Percentiles rank a stretch among this genome's conserved stretches.
Conservation (phyloP, 1,140 invertebrate genomes). For the Agraylea sexmaculata region DNA sequence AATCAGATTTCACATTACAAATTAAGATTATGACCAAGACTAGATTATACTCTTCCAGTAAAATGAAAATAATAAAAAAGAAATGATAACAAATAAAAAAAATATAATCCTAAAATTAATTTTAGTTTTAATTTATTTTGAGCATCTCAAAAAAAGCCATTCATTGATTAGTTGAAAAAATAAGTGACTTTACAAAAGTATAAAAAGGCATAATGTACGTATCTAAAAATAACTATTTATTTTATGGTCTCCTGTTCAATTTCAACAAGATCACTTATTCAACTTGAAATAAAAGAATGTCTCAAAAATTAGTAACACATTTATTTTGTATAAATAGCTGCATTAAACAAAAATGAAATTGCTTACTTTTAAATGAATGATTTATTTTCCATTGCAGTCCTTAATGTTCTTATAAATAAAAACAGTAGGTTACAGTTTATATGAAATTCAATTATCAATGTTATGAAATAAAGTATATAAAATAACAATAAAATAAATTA, state of each 20-base stretch:
- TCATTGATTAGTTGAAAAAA: constrained; percentile 2
- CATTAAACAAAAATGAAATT: constrained; percentile 1
- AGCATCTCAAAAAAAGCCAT: neutral
- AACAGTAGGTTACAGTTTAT: constrained; percentile 17
- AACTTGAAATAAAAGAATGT: neutral
- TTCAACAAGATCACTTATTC: neutral
- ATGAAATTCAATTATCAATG: constrained; percentile 16
- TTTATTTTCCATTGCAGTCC: constrained; percentile 18
- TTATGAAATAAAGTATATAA: constrained; percentile 20
- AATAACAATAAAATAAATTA: constrained; percentile 18
- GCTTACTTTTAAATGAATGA: constrained; percentile 11
- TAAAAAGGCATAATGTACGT: constrained; percentile 6
- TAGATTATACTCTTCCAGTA: constrained; percentile 21
- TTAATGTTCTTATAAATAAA: constrained; percentile 10
- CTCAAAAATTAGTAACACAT: neutral
- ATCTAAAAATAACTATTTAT: neutral
- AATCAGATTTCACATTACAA: constrained; percentile 8
- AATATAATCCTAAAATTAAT: constrained; percentile 3
- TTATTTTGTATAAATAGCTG: neutral
- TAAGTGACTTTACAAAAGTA: constrained; percentile 17
- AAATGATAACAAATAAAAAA: constrained; percentile 16
- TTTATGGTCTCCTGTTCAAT: constrained; percentile 1
- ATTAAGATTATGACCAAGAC: constrained; percentile 19
- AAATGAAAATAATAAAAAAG: constrained; percentile 18
- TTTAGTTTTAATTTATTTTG: neutral